A percentile compares a stretch with the other conserved stretches of the same genome.
Conservation (phyloP, 2,113 vertebrate genomes). For the Gavia stellata region DNA sequence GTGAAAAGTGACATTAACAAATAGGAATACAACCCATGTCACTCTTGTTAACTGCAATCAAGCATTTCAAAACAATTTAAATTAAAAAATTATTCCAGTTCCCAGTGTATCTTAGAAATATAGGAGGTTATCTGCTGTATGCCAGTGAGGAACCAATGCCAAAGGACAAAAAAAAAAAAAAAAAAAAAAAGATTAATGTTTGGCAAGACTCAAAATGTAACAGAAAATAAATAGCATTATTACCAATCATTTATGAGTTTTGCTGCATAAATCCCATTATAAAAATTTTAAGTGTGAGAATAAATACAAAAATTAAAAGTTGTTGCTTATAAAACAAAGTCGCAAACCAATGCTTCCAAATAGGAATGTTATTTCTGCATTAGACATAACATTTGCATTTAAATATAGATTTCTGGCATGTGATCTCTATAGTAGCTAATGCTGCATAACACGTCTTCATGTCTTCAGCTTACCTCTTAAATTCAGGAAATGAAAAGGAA, state of each 20-base stretch:
- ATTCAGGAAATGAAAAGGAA: not conserved
- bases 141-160: not conserved
- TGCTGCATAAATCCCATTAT: not conserved
- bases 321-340: not conserved
- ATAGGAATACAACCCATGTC: not conserved
- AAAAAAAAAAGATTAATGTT: not conserved
- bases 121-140: not conserved
- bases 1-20: not conserved
- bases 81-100: not conserved
- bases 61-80: not conserved
- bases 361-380: not conserved
- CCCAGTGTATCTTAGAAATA: not conserved
- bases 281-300: not conserved
- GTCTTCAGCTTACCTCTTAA: not conserved
- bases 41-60: not conserved
- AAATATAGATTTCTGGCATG: not conserved
- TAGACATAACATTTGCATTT: not conserved
- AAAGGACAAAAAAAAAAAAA: not conserved
- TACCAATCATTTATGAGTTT: not conserved
- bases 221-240: not conserved
- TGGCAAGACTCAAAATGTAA: not conserved
- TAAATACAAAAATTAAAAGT: not conserved
- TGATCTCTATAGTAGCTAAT: not conserved
- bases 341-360: not conserved
- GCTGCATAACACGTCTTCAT: not conserved